Conservation (phyloP, 2,113 vertebrate genomes). For the Polyodon spathula region DNA sequence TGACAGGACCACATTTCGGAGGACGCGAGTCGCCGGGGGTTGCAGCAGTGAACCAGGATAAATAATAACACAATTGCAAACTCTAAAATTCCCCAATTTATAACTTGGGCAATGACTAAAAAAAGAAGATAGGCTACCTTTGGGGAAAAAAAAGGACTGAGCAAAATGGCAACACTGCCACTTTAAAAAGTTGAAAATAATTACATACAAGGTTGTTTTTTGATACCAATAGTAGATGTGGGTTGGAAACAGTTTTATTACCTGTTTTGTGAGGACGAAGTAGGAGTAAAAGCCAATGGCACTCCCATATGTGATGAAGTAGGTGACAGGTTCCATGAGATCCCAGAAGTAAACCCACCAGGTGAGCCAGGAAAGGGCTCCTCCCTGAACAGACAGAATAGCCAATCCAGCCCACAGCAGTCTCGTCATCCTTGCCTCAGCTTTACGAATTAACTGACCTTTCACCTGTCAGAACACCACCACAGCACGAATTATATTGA, state of each 20-base stretch:
- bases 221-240: too few relatives aligned
- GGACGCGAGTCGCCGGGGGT: too few relatives aligned
- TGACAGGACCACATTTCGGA: too few relatives aligned
- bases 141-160: too few relatives aligned
- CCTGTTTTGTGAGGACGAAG: constrained; percentile 81
- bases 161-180: too few relatives aligned
- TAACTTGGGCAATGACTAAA: too few relatives aligned
- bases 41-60: too few relatives aligned
- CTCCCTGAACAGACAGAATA: constrained; percentile 77
- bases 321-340: constrained; percentile 91
- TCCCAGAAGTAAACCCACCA: constrained; percentile 99
- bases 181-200: too few relatives aligned
- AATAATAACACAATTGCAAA: too few relatives aligned
- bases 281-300: constrained; percentile 82
- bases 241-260: constrained; percentile 20
- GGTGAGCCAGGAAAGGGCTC: constrained; percentile 83
- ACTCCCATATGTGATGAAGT: constrained; percentile 82
- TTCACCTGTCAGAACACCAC: constrained; percentile 54
- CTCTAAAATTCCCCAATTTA: too few relatives aligned
- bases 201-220: too few relatives aligned
- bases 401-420: constrained; percentile 76
- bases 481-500: neutral
- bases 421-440: constrained; percentile 54
- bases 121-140: too few relatives aligned
- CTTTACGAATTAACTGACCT: constrained; percentile 45